Percentiles rank a stretch among this genome's conserved stretches.
phyloP scores from a whole-genome alignment of 2,888 invertebrate species.

The Drosophila lutescens region DNA sequence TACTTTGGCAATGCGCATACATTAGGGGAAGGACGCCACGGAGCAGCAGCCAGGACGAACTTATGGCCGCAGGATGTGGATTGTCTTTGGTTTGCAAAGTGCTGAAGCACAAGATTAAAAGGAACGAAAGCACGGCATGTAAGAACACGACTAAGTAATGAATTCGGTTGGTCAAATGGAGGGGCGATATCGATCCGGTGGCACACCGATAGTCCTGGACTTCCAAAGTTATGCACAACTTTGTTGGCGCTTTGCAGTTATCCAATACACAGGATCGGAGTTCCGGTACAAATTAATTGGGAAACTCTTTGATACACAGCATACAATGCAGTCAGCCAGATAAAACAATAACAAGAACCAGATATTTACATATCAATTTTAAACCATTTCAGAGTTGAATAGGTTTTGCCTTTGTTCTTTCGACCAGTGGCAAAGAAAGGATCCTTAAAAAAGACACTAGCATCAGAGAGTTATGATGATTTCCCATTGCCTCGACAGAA shows the following conservation, averaged over 20 bases:
- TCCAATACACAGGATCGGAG: background rate
- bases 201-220: background rate
- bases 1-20: constrained; percentile 48
- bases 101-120: constrained; percentile 15
- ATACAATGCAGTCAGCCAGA: constrained; percentile 30
- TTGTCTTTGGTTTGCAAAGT: constrained; percentile 34
- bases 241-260: background rate
- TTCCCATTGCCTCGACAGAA: constrained; percentile 34
- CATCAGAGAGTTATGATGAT: constrained; percentile 32
- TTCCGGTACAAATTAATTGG: constrained; percentile 24
- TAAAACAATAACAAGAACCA: constrained; percentile 17
- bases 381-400: constrained; percentile 50
- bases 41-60: constrained; percentile 21
- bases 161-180: constrained; percentile 20
- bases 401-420: constrained; percentile 34
- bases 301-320: constrained; percentile 14
- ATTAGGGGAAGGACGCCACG: constrained; percentile 33
- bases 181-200: constrained; percentile 2
- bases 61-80: constrained; percentile 38
- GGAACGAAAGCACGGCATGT: constrained; percentile 15
- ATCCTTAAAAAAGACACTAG: constrained; percentile 10
- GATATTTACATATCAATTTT: constrained; percentile 26
- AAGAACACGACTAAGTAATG: constrained; percentile 35
- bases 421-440: background rate
- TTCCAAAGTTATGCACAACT: constrained; percentile 7